phyloP scores from a whole-genome alignment of 2,113 vertebrate genomes.

The Laterallus jamaicensis region DNA sequence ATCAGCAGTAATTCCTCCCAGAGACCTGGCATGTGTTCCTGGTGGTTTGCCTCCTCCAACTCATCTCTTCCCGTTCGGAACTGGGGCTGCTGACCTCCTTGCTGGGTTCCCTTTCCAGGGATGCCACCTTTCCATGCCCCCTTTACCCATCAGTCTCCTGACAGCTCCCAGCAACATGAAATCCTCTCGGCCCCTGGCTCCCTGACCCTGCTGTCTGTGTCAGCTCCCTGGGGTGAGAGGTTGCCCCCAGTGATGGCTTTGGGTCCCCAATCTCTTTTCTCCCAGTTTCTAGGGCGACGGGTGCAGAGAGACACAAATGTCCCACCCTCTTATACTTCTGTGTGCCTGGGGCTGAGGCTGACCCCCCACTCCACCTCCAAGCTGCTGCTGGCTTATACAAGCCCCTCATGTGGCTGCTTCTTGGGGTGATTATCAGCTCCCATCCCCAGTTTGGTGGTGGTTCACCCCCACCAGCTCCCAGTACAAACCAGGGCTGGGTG shows the following conservation, averaged over 20 bases:
- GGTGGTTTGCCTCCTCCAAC: background rate
- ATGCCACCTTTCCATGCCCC: background rate
- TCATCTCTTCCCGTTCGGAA: background rate
- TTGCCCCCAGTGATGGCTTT: accelerated
- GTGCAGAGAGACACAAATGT: background rate
- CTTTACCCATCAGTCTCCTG: accelerated
- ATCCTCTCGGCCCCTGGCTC: background rate
- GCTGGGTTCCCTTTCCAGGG: background rate
- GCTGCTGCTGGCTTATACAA: background rate
- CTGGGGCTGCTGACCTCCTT: background rate
- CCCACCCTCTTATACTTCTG: background rate
- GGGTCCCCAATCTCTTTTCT: background rate
- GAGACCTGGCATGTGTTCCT: background rate
- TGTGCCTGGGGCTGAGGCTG: background rate
- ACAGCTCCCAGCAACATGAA: background rate
- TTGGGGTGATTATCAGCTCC: background rate
- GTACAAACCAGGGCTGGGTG: background rate
- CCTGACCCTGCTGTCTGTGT: background rate
- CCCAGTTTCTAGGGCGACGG: background rate
- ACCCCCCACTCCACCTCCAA: background rate
- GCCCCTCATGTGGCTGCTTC: accelerated
- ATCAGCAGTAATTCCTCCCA: background rate
- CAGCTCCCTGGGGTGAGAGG: background rate
- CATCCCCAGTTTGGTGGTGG: accelerated
- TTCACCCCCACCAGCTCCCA: background rate